These are phyloP conservation scores for Mesitornis unicolor DNA, from an alignment of 2,113 vertebrate genomes.

Conservation along the genomic window DNA sequence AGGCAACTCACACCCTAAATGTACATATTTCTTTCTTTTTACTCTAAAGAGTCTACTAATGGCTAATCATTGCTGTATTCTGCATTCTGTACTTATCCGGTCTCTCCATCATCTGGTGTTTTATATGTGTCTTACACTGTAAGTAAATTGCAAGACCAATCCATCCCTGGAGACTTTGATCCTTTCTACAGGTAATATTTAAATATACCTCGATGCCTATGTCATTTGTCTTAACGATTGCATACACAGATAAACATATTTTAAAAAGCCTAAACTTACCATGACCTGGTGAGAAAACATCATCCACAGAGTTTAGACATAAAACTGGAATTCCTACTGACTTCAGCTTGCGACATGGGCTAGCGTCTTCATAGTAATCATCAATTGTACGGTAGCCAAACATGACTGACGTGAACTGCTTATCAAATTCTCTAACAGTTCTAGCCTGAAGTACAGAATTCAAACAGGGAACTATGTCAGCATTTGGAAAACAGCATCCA, in stretches of 20 bases:
- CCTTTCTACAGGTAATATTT: not conserved
- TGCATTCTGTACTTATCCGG: not conserved
- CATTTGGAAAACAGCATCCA: not conserved
- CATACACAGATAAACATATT: not conserved
- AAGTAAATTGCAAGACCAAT: not conserved
- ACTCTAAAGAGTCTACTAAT: not conserved
- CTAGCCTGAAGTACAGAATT: conserved; percentile 82
- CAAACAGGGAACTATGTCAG: conserved; percentile 6
- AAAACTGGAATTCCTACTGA: conserved; percentile 94
- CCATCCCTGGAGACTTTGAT: not conserved
- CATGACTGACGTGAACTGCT: conserved; percentile 94
- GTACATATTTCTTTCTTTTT: not conserved
- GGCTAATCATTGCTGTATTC: not conserved
- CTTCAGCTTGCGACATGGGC: conserved; percentile 87
- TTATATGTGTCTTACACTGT: not conserved
- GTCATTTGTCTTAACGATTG: not conserved
- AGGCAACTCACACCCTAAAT: not conserved
- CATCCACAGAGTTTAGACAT: conserved; percentile 94
- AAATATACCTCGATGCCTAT: not conserved
- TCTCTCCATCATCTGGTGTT: not conserved
- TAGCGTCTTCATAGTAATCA: conserved; percentile 95
- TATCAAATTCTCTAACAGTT: conserved; percentile 95
- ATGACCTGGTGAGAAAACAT: conserved; percentile 94
- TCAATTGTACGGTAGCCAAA: conserved; percentile 93
- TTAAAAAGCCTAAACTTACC: conserved; percentile 76